Conservation (phyloP, 2,888 invertebrate genomes). For the Hypomecis punctinalis region DNA sequence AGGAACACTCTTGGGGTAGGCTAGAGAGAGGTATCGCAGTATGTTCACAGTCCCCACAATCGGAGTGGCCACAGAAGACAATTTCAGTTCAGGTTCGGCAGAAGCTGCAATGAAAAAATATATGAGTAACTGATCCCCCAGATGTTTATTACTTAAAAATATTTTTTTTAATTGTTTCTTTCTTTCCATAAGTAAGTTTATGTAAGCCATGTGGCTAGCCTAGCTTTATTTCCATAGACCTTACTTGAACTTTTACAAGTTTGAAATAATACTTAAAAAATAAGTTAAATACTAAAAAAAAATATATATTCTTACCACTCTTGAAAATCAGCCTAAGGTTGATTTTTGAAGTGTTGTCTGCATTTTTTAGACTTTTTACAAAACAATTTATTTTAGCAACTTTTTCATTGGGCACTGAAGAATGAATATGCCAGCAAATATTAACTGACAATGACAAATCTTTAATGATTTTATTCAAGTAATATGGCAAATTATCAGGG, state of each 20-base stretch:
- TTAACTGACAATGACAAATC: constrained; percentile 80
- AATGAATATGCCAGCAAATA: constrained; percentile 87
- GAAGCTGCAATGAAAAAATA: constrained; percentile 72
- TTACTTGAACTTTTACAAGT: too few species aligned
- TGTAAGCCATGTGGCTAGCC: too few species aligned
- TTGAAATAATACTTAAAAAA: too few species aligned
- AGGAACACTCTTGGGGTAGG: constrained; percentile 75
- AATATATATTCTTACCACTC: constrained; percentile 83
- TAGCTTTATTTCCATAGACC: too few species aligned
- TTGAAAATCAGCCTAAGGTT: constrained; percentile 91
- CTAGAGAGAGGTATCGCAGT: constrained; percentile 87
- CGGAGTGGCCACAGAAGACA: constrained; percentile 83
- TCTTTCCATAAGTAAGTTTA: too few species aligned
- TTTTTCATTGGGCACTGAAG: constrained; percentile 82
- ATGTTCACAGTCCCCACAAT: constrained; percentile 90
- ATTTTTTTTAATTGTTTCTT: neutral
- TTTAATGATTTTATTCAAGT: constrained; percentile 85
- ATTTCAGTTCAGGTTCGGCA: constrained; percentile 83
- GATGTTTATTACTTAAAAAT: neutral
- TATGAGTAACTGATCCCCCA: neutral
- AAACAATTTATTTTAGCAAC: constrained; percentile 66
- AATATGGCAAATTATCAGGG: constrained; percentile 88
- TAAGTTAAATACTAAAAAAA: too few species aligned
- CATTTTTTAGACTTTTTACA: constrained; percentile 56
- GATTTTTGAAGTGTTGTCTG: constrained; percentile 59